Evolutionary conservation across 2,113 vertebrate genomes (phyloP).

Genomic region (Periophthalmodon schlosseri): DNA sequence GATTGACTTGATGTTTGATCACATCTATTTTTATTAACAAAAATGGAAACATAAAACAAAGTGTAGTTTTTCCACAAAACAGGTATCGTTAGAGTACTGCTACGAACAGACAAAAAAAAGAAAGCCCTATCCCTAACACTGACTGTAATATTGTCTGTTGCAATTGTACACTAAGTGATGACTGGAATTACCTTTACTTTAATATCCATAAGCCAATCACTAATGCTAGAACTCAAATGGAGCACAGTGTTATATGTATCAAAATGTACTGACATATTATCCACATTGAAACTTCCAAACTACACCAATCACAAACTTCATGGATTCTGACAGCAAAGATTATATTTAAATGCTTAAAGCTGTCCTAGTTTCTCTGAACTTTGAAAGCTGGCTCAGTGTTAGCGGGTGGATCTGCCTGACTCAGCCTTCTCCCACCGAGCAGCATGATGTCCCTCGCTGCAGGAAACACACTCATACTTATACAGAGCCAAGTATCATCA

Average conservation of each 20-base stretch:
- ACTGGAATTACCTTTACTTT: too few relatives aligned
- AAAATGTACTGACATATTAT: background rate
- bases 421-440: conserved; percentile 27
- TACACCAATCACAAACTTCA: background rate
- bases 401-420: conserved; percentile 17
- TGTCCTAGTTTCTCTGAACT: conserved; percentile 6
- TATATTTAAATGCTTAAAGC: background rate
- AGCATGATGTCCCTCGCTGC: conserved; percentile 23
- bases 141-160: too few relatives aligned
- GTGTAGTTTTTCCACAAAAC: too few relatives aligned
- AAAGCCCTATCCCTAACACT: too few relatives aligned
- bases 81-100: too few relatives aligned
- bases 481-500: background rate
- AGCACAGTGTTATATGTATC: background rate
- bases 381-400: conserved; percentile 11
- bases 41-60: too few relatives aligned
- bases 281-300: background rate
- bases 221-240: background rate
- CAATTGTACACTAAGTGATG: too few relatives aligned
- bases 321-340: background rate
- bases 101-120: too few relatives aligned
- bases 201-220: background rate
- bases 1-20: too few relatives aligned
- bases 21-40: background rate
- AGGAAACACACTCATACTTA: background rate